Evolutionary conservation across 2,797 vertebrate species (phyloP).

Genomic region (Coranthus polyacanthus): DNA sequence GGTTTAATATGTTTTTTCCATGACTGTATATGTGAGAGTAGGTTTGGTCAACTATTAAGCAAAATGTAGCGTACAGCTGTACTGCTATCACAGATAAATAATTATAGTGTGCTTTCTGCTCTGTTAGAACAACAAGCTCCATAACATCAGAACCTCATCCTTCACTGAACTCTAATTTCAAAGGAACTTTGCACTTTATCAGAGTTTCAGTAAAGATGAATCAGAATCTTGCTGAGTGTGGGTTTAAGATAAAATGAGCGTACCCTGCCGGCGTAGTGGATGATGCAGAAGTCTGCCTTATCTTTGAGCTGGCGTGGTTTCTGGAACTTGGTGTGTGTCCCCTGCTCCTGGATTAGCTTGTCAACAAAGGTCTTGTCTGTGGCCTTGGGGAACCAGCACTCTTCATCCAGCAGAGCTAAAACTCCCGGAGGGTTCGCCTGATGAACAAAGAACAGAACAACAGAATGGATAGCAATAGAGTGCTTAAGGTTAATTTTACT

Average conservation of each 20-base stretch:
- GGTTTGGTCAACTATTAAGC: no score
- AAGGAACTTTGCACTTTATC: no score
- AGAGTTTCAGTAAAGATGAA: neutral
- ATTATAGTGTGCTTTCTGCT: no score
- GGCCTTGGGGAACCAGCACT: conserved; percentile 99
- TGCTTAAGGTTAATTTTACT: neutral
- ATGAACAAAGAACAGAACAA: conserved; percentile 20
- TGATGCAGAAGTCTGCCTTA: conserved; percentile 98
- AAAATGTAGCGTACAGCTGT: no score
- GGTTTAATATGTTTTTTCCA: no score
- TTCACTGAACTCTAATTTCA: no score
- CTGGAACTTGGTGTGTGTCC: conserved; percentile 96
- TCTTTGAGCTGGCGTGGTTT: conserved; percentile 98
- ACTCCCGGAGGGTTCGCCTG: conserved; percentile 97
- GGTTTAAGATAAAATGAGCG: conserved; percentile 7
- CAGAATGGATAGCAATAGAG: neutral
- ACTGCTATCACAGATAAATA: no score
- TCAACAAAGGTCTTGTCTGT: conserved; percentile 98
- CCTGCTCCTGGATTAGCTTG: conserved; percentile 97
- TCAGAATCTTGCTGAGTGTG: neutral
- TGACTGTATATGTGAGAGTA: no score
- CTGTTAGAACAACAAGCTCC: no score
- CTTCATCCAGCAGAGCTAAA: conserved; percentile 95
- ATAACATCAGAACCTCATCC: no score
- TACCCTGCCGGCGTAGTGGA: conserved; percentile 98